Percentiles rank a stretch among this genome's conserved stretches.
phyloP scores from a whole-genome alignment of 2,888 invertebrate genomes.

The Aphelenchoides bicaudatus region DNA sequence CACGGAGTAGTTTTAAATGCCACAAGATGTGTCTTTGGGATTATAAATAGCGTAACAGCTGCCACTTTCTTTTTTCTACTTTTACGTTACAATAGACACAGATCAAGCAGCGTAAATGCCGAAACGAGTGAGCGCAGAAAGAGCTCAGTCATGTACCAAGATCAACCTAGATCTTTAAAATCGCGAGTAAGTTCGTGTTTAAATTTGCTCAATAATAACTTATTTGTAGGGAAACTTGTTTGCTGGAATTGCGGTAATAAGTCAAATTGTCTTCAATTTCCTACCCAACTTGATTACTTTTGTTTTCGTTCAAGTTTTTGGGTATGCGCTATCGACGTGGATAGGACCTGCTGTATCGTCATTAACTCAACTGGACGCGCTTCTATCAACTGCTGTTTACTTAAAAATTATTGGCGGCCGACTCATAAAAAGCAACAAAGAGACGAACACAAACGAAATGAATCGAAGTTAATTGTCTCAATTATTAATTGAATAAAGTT shows the following conservation, averaged over 20 bases:
- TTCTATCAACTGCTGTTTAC: not conserved
- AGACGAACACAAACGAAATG: no score
- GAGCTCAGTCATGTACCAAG: no score
- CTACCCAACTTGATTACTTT: not conserved
- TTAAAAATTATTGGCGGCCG: not conserved
- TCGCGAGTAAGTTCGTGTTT: no score
- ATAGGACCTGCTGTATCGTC: not conserved
- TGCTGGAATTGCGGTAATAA: not conserved
- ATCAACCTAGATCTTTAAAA: no score
- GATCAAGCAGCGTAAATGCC: not conserved
- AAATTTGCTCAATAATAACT: no score
- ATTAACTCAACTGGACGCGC: not conserved
- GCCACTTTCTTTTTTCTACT: not conserved
- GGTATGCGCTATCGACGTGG: not conserved
- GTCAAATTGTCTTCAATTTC: constrained; percentile 9
- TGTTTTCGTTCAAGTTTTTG: not conserved
- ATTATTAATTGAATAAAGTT: no score
- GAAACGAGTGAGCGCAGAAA: not conserved
- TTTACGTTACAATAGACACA: constrained; percentile 5
- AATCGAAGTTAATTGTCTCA: no score
- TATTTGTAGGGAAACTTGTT: constrained; percentile 2
- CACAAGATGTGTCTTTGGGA: not conserved
- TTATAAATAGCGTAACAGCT: not conserved
- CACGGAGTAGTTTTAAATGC: not conserved
- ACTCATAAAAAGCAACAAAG: not conserved